Percentiles rank a stretch among this genome's conserved stretches.
Evolutionary conservation across 2,888 invertebrate genomes (phyloP).

Genomic region (Nymphalis urticae): DNA sequence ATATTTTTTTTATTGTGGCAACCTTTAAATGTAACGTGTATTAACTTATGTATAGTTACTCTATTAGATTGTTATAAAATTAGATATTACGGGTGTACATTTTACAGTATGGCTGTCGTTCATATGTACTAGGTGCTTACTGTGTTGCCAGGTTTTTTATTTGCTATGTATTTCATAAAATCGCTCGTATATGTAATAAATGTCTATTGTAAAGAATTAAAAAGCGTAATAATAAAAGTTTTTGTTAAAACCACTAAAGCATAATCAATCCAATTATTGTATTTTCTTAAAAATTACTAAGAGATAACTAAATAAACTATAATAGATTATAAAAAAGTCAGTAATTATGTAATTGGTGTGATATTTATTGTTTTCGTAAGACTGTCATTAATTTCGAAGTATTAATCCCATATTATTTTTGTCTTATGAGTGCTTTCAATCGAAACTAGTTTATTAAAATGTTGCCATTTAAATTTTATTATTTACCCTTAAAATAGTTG

Average conservation of each 20-base stretch:
- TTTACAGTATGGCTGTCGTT: slow-evolving; percentile 58
- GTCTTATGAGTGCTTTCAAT: slow-evolving; percentile 24
- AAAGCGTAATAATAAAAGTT: too few species aligned
- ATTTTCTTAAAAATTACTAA: too few species aligned
- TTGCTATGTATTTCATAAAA: slow-evolving; percentile 43
- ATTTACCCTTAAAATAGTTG: slow-evolving; percentile 26
- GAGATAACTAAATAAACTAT: neutral
- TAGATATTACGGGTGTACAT: slow-evolving; percentile 66
- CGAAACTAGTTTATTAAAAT: slow-evolving; percentile 30
- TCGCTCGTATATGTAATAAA: slow-evolving; percentile 8
- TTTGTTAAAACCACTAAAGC: too few species aligned
- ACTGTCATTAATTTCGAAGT: slow-evolving; percentile 52
- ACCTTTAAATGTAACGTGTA: slow-evolving; percentile 27
- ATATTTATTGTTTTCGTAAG: slow-evolving; percentile 28
- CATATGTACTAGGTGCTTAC: slow-evolving; percentile 60
- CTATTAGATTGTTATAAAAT: slow-evolving; percentile 67
- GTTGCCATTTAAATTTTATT: slow-evolving; percentile 39
- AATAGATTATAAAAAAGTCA: slow-evolving; percentile 9
- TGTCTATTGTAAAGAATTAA: neutral
- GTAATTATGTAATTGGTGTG: slow-evolving; percentile 18
- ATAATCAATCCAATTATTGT: too few species aligned
- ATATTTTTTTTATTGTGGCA: slow-evolving; percentile 28
- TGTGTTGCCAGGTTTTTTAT: slow-evolving; percentile 32
- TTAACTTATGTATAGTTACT: slow-evolving; percentile 53
- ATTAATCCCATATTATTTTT: slow-evolving; percentile 45